A percentile compares a stretch with the other conserved stretches of the same genome.
phyloP scores from a whole-genome alignment of 2,797 vertebrate species.

The Phrynocephalus forsythii region DNA sequence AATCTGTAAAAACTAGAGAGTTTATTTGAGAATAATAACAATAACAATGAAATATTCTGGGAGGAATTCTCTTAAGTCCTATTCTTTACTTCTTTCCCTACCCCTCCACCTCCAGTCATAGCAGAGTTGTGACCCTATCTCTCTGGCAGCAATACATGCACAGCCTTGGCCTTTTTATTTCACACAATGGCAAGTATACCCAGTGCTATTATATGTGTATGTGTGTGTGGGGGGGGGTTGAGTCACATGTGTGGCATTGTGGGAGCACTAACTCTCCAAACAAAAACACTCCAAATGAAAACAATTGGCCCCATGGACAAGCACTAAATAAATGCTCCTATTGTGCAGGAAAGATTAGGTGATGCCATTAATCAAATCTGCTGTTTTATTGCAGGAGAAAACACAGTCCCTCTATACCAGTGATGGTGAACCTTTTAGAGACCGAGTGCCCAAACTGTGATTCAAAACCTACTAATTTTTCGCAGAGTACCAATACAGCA shows the following conservation, averaged over 20 bases:
- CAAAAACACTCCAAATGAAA: background rate
- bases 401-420: conserved; percentile 12
- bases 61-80: background rate
- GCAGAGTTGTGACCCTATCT: background rate
- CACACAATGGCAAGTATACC: conserved; percentile 6
- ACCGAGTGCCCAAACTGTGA: too few relatives aligned
- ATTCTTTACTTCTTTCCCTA: background rate
- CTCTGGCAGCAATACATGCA: background rate
- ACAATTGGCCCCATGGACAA: conserved; percentile 27
- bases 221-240: background rate
- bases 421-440: too few relatives aligned
- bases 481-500: too few relatives aligned
- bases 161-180: background rate
- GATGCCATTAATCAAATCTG: conserved; percentile 51
- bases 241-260: conserved; percentile 53
- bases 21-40: too few relatives aligned
- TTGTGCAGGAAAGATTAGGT: conserved; percentile 39
- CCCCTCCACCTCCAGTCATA: background rate
- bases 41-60: background rate
- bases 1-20: too few relatives aligned
- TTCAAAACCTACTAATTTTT: too few relatives aligned
- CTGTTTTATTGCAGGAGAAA: conserved; percentile 40
- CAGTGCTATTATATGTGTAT: background rate
- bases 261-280: conserved; percentile 52
- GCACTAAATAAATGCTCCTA: conserved; percentile 43